Evolutionary conservation across 2,888 invertebrate species (phyloP).

Genomic region (Elegia similella): DNA sequence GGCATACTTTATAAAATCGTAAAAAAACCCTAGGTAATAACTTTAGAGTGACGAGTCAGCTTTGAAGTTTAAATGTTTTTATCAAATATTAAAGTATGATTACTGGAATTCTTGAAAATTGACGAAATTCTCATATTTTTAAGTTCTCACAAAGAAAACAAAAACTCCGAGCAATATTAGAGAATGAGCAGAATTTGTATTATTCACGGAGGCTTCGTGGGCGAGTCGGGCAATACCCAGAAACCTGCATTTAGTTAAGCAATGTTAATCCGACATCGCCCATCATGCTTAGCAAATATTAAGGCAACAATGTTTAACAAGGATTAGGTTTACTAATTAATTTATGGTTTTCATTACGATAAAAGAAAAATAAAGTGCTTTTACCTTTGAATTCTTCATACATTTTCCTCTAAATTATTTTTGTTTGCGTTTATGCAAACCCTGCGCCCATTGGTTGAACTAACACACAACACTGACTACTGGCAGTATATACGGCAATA

Average conservation of each 20-base stretch:
- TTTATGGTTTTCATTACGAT: conserved; percentile 11
- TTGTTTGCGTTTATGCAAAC: no score
- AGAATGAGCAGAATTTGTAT: neutral
- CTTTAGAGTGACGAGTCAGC: neutral
- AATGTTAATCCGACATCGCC: conserved; percentile 1
- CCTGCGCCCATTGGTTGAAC: no score
- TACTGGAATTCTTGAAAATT: neutral
- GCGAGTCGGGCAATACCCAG: neutral
- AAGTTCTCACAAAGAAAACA: neutral
- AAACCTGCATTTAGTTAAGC: neutral
- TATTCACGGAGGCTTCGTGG: neutral
- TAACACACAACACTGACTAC: no score
- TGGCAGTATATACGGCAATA: no score
- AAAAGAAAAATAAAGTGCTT: neutral
- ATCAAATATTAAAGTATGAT: neutral
- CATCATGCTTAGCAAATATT: conserved; percentile 4
- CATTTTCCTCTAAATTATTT: neutral
- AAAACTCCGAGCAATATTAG: neutral
- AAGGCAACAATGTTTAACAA: conserved; percentile 1
- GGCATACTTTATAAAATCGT: no score
- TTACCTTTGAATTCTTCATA: neutral
- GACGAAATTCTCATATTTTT: neutral
- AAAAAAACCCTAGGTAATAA: neutral
- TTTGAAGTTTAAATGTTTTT: no score
- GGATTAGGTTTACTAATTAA: conserved; percentile 10